Conservation (phyloP, 2,888 invertebrate species). For the Lepas anatifera region DNA sequence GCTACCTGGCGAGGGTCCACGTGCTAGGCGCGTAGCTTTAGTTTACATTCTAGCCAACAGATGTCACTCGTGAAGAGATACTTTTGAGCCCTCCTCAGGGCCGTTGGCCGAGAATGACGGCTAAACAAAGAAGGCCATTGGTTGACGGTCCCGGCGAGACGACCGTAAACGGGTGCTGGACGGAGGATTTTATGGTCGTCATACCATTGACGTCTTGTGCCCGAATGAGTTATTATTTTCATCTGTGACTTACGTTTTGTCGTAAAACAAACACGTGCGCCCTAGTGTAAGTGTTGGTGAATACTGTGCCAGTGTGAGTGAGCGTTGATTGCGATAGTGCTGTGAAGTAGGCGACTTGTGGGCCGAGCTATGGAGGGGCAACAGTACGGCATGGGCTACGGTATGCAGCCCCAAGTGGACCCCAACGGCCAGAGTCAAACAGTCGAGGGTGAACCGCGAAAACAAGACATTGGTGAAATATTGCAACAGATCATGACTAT, state of each 20-base stretch:
- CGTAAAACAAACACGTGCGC: conserved; percentile 6
- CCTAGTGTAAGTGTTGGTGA: neutral
- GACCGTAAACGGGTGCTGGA: conserved; percentile 5
- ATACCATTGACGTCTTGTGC: conserved; percentile 11
- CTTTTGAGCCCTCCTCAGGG: neutral
- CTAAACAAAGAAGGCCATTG: conserved; percentile 14
- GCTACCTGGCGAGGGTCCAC: no score
- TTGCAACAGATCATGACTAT: conserved; percentile 99
- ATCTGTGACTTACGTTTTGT: conserved; percentile 7
- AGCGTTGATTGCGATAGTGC: neutral
- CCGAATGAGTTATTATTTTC: conserved; percentile 11
- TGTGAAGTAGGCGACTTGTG: neutral
- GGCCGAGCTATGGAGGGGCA: neutral
- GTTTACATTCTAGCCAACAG: neutral
- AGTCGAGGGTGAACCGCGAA: conserved; percentile 46
- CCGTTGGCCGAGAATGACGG: conserved; percentile 10
- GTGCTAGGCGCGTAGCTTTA: no score
- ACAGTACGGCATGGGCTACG: conserved; percentile 12
- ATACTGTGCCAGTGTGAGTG: no score
- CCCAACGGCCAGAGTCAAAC: conserved; percentile 13
- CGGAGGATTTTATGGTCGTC: conserved; percentile 13
- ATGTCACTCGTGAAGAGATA: neutral
- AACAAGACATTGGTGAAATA: conserved; percentile 95
- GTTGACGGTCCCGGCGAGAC: neutral
- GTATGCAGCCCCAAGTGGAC: conserved; percentile 1